phyloP scores from a whole-genome alignment of 2,888 invertebrate species.

The Helicoverpa assulta region DNA sequence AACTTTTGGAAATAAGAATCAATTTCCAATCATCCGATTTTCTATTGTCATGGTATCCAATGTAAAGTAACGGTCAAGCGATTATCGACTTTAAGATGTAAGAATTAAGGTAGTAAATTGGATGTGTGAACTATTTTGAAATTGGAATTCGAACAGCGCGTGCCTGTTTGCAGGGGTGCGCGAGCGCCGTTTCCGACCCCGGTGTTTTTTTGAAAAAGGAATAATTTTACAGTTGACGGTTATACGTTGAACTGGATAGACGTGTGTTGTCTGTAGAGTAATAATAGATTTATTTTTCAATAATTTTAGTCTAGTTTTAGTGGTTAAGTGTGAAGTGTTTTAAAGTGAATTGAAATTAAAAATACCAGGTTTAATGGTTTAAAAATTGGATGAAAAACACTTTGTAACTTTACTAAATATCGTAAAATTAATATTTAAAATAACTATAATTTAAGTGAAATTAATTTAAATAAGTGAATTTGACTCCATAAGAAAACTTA shows the following conservation, averaged over 20 bases:
- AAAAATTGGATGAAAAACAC: constrained; percentile 2
- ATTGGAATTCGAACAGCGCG: constrained; percentile 73
- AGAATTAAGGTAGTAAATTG: neutral
- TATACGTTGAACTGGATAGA: constrained; percentile 73
- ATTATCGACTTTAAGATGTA: neutral
- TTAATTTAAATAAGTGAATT: no score
- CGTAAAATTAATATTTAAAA: neutral
- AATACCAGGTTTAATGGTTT: constrained; percentile 17
- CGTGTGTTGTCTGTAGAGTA: constrained; percentile 56
- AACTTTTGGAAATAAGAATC: rapidly evolving
- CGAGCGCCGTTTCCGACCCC: constrained; percentile 82
- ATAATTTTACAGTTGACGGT: constrained; percentile 81
- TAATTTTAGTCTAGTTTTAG: constrained; percentile 36
- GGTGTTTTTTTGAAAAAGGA: constrained; percentile 77
- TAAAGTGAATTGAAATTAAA: constrained; percentile 12
- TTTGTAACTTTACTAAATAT: neutral
- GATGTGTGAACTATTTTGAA: constrained; percentile 5
- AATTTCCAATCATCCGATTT: constrained; percentile 22
- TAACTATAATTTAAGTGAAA: constrained; percentile 16
- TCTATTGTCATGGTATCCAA: constrained; percentile 20
- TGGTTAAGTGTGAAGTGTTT: constrained; percentile 30
- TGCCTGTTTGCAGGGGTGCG: constrained; percentile 85
- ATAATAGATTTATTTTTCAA: constrained; percentile 29
- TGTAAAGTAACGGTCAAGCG: neutral
- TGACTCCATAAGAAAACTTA: neutral